A percentile compares a stretch with the other conserved stretches of the same genome.
Evolutionary conservation across 30 jellyfish, hydroid and myxozoan genomes (phyloP).

Genomic region (Euphysa ruthae): DNA sequence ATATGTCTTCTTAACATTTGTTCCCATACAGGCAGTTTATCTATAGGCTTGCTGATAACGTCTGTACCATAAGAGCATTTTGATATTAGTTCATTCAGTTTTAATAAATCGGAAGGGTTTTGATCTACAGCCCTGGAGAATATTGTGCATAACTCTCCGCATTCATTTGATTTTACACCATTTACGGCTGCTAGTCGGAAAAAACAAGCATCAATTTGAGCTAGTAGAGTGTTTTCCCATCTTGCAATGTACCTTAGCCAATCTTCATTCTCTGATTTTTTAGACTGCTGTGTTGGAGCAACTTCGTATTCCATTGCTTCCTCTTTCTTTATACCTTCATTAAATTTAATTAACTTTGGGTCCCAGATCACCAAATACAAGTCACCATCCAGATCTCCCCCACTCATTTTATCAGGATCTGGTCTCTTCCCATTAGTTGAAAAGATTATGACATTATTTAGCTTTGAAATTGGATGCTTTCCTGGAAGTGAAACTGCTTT

Average conservation of each 20-base stretch:
- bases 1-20: too few relatives aligned
- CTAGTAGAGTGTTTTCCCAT: neutral
- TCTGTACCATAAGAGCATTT: too few relatives aligned
- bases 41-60: too few relatives aligned
- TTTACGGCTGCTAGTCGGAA: too few relatives aligned
- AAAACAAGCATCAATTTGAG: neutral
- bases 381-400: conserved; percentile 93
- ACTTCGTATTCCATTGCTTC: neutral
- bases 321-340: neutral
- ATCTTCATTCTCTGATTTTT: neutral
- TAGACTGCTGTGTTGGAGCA: neutral
- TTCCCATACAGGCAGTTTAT: too few relatives aligned
- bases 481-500: conserved; percentile 35
- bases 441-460: conserved; percentile 54
- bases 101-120: too few relatives aligned
- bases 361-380: conserved; percentile 74
- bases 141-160: too few relatives aligned
- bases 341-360: conserved; percentile 23
- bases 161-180: too few relatives aligned
- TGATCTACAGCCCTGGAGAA: too few relatives aligned
- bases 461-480: too few relatives aligned
- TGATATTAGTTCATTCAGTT: too few relatives aligned
- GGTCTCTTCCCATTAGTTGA: conserved; percentile 24
- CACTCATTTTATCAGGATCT: conserved; percentile 58
- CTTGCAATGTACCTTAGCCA: neutral